Evolutionary conservation across 2,888 invertebrate species (phyloP).

Genomic region (Yponomeuta evonymella): DNA sequence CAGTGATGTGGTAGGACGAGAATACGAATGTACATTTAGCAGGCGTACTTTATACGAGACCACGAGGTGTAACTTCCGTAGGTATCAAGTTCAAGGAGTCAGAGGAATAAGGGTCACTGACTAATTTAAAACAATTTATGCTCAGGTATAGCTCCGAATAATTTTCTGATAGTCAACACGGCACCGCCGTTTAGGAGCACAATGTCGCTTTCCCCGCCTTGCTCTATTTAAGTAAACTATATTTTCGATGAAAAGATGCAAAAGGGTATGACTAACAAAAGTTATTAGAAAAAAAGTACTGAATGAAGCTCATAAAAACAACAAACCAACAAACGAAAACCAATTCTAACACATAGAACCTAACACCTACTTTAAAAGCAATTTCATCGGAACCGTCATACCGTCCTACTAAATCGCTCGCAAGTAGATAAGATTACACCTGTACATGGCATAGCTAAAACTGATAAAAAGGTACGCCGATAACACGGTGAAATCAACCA

Average conservation of each 20-base stretch:
- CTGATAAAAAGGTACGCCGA: conserved; percentile 54
- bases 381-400: conserved; percentile 28
- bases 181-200: too few relatives aligned
- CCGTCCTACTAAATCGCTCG: conserved; percentile 66
- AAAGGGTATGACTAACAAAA: neutral
- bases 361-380: conserved; percentile 2
- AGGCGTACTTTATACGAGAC: too few relatives aligned
- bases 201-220: too few relatives aligned
- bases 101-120: too few relatives aligned
- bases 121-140: too few relatives aligned
- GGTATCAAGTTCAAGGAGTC: too few relatives aligned
- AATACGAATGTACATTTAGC: neutral
- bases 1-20: neutral
- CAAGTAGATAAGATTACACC: conserved; percentile 60
- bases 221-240: neutral
- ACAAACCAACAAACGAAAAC: neutral
- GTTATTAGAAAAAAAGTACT: neutral
- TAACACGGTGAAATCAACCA: conserved; percentile 47
- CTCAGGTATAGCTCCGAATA: too few relatives aligned
- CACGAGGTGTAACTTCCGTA: too few relatives aligned
- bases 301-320: neutral
- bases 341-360: neutral
- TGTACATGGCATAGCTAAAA: conserved; percentile 30
- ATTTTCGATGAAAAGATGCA: neutral
- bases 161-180: too few relatives aligned